Percentiles rank a stretch among this genome's conserved stretches.
phyloP scores from a whole-genome alignment of 2,113 vertebrate genomes.

The Leucosticte australis region DNA sequence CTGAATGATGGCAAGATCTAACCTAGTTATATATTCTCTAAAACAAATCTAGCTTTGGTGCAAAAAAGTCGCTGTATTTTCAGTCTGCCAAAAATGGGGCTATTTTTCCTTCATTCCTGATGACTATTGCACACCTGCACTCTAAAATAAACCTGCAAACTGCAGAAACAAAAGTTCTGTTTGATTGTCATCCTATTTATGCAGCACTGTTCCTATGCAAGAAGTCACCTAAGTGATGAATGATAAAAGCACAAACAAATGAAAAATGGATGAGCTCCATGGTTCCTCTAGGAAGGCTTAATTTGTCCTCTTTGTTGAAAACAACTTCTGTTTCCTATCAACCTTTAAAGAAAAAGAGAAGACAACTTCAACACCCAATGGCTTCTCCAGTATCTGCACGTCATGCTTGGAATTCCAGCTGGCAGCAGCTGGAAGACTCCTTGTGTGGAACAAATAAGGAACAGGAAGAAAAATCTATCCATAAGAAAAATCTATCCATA shows the following conservation, averaged over 20 bases:
- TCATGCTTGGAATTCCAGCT: background rate
- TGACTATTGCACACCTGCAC: background rate
- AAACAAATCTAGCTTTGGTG: background rate
- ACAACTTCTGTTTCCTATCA: background rate
- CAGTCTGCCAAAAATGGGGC: fast-evolving
- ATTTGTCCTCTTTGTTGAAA: background rate
- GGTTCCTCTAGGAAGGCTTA: background rate
- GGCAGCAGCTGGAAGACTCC: background rate
- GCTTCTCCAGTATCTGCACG: background rate
- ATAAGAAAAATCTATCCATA: background rate
- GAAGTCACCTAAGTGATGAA: background rate
- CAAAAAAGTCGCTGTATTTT: background rate
- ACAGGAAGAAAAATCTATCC: background rate
- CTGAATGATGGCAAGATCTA: background rate
- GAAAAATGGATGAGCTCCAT: slow-evolving; percentile 30
- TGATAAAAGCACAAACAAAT: slow-evolving; percentile 31
- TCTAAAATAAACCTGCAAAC: background rate
- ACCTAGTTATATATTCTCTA: background rate
- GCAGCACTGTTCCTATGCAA: background rate
- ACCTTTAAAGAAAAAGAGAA: background rate
- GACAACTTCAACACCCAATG: background rate
- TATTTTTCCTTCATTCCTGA: background rate
- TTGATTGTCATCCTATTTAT: background rate
- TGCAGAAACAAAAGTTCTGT: background rate
- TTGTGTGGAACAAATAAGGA: background rate